Evolutionary conservation across 2,888 invertebrate species (phyloP), one percentile per base, ranked within the genome.

Genomic region (Argynnis bischoffii): DNA sequence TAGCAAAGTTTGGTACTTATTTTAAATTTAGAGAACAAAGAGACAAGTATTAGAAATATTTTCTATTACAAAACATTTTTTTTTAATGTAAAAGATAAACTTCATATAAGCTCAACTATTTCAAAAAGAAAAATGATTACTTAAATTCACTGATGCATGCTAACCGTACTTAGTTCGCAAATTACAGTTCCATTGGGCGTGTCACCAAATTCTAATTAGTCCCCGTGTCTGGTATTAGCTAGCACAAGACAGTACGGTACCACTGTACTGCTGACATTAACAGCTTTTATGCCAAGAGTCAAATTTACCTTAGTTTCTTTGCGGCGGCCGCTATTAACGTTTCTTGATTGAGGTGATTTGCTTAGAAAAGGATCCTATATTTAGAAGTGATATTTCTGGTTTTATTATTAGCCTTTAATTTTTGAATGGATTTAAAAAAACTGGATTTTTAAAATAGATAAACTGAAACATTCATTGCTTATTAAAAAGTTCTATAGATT

Each of bases 121-220:
- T 41, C 8, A 41, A 1, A 41, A 2, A 51, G 5, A n/a, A 51
- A 16, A n/a, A 6, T 16, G 5, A 16, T n/a, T 18, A 53, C 6
- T 56, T 57, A 14, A 47, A 18, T 13, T 35, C 21, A 8, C 13
- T 1, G 16, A 13, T 51, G 15, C 76, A 74, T 87, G 84, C 81
- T 74, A 74, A 79, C 86, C 41, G 80, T 91, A 87, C 85, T 78
- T 81, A 84, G 78, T 85, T 82, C 64, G 73, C 72, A 86, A 88
- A 84, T 88, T 78, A 81, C 76, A 80, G 79, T 76, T 73, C 64
- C 71, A 77, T 75, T 70, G 81, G 87, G 85, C 90, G 88, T 91
- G 91, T 89, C 89, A 86, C 87, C 86, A 86, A 87, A 89, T 90
- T 91, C 85, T 92, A 92, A 92, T 92, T 92, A 90, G 86, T 83